Base-by-base conservation (phyloP, 2,113 vertebrate species). In the Uria lomvia region DNA sequence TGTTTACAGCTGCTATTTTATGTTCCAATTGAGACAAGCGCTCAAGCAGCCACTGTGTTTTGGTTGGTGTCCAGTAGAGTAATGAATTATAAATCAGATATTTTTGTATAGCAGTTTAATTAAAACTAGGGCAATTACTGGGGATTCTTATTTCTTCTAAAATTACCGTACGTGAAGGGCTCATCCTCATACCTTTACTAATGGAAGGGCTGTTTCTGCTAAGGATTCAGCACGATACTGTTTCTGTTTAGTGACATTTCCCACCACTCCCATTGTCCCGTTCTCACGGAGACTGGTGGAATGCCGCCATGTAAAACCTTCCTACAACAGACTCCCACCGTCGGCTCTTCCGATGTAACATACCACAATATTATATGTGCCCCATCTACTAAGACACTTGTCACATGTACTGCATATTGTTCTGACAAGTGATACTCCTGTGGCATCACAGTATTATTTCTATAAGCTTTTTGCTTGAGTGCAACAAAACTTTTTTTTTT, bases 351-450 rank as follows among this genome's bases (percentile, higher is more conserved):
- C 26, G 45, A 8, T 8, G 27, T 36, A 40, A 21, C 8, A 10
- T 4, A 19, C 27, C 42, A 42, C 29, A 24, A 3, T 16, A 9
- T 3, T 26, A 15, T 23, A 18, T 11, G 15, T 58, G 50, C 52
- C 12, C 22, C 27, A 5, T 8, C 10, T 1, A 3, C 34, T 12
- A 1, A 4, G 12, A 2, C 15, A 32, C n/a, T 55, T 74, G 38
- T 36, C 88, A n/a, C 10, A 1, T 27, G 9, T 15, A 24, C 47
- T 58, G n/a, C 38, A 5, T 8, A 13, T 14, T 32, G 40, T 77
- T 80, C 36, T 18, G 55, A 3, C n/a, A 60, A 68, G 32, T 76
- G 38, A 29, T 9, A 36, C 68, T 40, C 56, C 62, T 34, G 6
- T n/a, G 49, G 19, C 49, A n/a, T 20, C 52, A 53, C 63, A 52